Conservation (phyloP, 2,888 invertebrate genomes). For the Drosophila trichaetosa region DNA sequence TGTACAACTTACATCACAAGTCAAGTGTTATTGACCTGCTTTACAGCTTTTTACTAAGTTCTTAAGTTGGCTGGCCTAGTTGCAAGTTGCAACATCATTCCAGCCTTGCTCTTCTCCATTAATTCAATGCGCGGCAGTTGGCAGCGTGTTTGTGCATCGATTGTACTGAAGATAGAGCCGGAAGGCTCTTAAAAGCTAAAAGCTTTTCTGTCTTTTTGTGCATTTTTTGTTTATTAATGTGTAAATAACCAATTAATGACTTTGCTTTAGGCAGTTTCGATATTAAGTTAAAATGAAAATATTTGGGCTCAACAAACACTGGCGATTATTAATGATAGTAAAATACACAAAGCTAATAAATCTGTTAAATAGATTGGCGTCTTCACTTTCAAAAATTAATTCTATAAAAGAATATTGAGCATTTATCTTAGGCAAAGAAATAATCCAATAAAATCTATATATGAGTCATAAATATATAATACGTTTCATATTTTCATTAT, state of each 20-base stretch:
- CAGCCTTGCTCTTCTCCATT: not conserved
- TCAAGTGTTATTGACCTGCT: not conserved
- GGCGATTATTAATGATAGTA: not conserved
- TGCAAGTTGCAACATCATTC: not conserved
- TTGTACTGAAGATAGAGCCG: not conserved
- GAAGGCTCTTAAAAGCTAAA: not conserved
- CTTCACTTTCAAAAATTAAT: not conserved
- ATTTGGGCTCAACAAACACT: not conserved
- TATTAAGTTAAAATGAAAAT: not conserved
- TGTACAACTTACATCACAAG: not conserved
- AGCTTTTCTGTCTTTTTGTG: not conserved
- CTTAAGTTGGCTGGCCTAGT: not conserved
- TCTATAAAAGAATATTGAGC: not conserved
- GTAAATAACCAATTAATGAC: not conserved
- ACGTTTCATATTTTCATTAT: not conserved
- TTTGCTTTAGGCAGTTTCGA: not conserved
- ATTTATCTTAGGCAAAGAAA: no score
- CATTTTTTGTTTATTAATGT: not conserved
- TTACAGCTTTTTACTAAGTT: not conserved
- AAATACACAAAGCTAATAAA: not conserved
- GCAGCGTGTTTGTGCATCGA: slow-evolving; percentile 1
- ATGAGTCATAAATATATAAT: not conserved
- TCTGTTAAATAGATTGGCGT: not conserved
- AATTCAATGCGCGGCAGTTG: slow-evolving; percentile 2
- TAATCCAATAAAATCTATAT: not conserved